A percentile compares a stretch with the other conserved stretches of the same genome.
Evolutionary conservation across 35 echinoderm and acorn worm genomes (phyloP).

Genomic region (Holothuria glaberrima): DNA sequence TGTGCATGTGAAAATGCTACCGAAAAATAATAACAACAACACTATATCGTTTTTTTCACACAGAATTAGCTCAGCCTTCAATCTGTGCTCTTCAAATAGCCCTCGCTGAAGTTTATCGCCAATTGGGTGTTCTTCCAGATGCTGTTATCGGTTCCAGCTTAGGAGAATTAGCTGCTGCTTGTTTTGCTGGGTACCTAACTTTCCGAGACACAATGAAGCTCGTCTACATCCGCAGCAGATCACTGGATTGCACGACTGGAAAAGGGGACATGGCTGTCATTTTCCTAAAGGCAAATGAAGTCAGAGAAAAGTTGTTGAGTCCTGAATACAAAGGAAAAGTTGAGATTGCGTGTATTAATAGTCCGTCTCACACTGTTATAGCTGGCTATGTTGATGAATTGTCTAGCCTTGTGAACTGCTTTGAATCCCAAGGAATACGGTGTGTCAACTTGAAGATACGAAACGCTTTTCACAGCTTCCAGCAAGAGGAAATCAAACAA

Average conservation of each 20-base stretch:
- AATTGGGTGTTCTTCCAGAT: constrained; percentile 49
- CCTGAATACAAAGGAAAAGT: constrained; percentile 14
- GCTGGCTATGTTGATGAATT: constrained; percentile 54
- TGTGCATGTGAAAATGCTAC: too few species aligned
- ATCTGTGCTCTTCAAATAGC: constrained; percentile 69
- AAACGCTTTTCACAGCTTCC: constrained; percentile 86
- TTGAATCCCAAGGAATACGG: constrained; percentile 49
- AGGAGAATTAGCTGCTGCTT: constrained; percentile 78
- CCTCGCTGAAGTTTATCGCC: constrained; percentile 51
- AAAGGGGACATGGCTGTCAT: constrained; percentile 75
- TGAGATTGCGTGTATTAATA: constrained; percentile 76
- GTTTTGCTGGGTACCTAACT: constrained; percentile 61
- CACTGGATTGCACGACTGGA: constrained; percentile 53
- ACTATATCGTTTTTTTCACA: too few species aligned
- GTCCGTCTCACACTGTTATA: constrained; percentile 70
- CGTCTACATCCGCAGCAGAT: constrained; percentile 59
- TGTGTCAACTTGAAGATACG: constrained; percentile 64
- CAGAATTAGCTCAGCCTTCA: constrained; percentile 71
- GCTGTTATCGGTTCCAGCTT: constrained; percentile 73
- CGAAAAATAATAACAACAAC: too few species aligned
- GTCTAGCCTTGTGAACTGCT: constrained; percentile 14
- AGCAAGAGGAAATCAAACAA: constrained; percentile 71
- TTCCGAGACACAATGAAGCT: constrained; percentile 56
- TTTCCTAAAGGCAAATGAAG: constrained; percentile 4
- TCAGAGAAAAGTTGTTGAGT: background rate